Percentiles rank a stretch among this genome's conserved stretches.
These are phyloP conservation scores for Pavo muticus DNA, from an alignment of 2,113 vertebrate species.

Conservation along the genomic window DNA sequence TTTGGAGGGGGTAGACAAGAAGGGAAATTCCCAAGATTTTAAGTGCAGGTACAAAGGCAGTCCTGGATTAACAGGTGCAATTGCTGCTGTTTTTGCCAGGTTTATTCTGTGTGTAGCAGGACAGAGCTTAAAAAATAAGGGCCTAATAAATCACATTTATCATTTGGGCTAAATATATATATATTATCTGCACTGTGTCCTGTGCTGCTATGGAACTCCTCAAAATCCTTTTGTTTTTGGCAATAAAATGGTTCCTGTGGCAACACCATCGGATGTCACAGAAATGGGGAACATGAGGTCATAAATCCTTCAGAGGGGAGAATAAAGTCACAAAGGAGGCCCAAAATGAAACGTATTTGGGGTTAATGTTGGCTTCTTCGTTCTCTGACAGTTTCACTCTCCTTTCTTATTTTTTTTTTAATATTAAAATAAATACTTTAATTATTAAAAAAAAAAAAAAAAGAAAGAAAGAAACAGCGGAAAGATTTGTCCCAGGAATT, in stretches of 20 bases:
- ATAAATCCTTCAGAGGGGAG: constrained; percentile 74
- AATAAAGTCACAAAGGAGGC: not conserved
- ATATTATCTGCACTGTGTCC: not conserved
- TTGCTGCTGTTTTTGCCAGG: not conserved
- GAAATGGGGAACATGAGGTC: constrained; percentile 72
- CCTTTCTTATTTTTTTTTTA: not conserved
- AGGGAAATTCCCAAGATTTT: constrained; percentile 61
- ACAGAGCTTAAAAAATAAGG: constrained; percentile 10
- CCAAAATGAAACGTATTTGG: not conserved
- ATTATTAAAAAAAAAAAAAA: not conserved
- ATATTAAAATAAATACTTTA: not conserved
- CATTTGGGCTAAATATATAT: not conserved
- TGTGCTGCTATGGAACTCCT: constrained; percentile 8
- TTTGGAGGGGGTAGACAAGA: not conserved
- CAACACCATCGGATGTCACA: constrained; percentile 77
- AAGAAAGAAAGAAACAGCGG: constrained; percentile 55
- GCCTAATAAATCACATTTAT: constrained; percentile 46
- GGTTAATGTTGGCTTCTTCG: not conserved
- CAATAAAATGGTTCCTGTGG: constrained; percentile 67
- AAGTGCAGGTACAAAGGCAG: constrained; percentile 4
- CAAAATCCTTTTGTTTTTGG: constrained; percentile 54
- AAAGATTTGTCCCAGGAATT: constrained; percentile 79
- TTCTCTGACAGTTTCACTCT: not conserved
- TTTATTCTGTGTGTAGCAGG: constrained; percentile 16
- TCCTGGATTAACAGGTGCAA: constrained; percentile 52